Percentiles rank a stretch among this genome's conserved stretches.
Conservation (phyloP, 2,113 vertebrate genomes). For the Emberiza fucata region DNA sequence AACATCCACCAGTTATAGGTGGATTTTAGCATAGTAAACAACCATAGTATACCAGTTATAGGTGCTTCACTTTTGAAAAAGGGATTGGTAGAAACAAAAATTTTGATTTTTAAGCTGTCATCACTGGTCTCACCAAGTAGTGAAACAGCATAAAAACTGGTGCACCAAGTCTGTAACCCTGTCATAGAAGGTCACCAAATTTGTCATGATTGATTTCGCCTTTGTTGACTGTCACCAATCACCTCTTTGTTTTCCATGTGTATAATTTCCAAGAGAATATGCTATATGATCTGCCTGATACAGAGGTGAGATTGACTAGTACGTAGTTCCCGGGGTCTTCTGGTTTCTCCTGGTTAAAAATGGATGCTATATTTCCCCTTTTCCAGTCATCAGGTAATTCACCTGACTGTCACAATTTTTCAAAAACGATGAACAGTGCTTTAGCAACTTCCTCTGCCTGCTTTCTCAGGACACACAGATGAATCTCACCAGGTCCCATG, state of each 20-base stretch:
- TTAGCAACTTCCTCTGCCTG: not conserved
- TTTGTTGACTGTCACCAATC: not conserved
- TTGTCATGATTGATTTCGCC: not conserved
- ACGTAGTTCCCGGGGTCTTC: not conserved
- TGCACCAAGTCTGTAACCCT: rapidly evolving
- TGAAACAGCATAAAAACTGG: not conserved
- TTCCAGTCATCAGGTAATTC: not conserved
- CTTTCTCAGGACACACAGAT: not conserved
- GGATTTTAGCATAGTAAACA: not conserved
- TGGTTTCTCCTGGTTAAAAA: not conserved
- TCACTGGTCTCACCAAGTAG: not conserved
- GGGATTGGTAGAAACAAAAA: not conserved
- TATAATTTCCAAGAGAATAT: not conserved
- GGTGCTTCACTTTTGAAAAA: not conserved
- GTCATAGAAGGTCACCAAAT: not conserved
- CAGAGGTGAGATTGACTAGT: not conserved
- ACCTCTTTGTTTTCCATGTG: not conserved
- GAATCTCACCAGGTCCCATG: rapidly evolving
- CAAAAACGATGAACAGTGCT: not conserved
- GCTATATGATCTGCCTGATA: not conserved
- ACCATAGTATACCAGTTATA: not conserved
- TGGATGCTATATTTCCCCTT: not conserved
- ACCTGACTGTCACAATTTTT: not conserved
- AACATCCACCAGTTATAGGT: not conserved
- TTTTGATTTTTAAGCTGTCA: not conserved